Conservation (phyloP, 2,113 vertebrate species). For the Nothoprocta perdicaria region DNA sequence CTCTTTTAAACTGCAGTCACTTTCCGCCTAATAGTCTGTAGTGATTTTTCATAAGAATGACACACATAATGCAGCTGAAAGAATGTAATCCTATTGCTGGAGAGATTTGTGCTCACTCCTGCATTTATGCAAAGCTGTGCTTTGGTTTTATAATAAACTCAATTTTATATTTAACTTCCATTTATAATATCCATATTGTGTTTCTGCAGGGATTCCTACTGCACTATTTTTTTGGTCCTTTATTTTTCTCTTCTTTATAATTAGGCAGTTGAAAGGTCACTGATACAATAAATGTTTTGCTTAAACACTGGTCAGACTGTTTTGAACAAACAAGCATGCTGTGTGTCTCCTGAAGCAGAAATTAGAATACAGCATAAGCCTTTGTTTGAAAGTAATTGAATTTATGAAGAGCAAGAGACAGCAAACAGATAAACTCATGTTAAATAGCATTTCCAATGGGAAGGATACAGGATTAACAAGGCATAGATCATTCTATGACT, state of each 20-base stretch:
- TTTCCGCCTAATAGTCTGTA: too few relatives aligned
- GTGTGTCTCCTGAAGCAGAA: not conserved
- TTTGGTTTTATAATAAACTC: not conserved
- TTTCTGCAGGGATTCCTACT: not conserved
- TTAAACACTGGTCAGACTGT: not conserved
- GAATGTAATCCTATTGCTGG: not conserved
- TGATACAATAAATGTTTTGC: not conserved
- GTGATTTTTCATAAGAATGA: not conserved
- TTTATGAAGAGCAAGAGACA: conserved; percentile 34
- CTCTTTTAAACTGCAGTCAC: not conserved
- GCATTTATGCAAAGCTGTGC: not conserved
- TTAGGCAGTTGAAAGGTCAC: not conserved
- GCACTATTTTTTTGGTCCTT: not conserved
- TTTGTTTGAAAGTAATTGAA: conserved; percentile 50
- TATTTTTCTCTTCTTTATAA: not conserved
- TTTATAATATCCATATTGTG: not conserved
- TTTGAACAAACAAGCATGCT: not conserved
- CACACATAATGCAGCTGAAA: rapidly evolving
- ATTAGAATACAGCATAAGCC: not conserved
- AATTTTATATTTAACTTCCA: not conserved
- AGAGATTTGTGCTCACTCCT: not conserved
- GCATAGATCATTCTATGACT: not conserved
- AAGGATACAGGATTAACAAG: conserved; percentile 3
- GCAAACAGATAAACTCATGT: conserved; percentile 27
- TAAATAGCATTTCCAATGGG: conserved; percentile 15